These are phyloP conservation scores for Aphidius gifuensis DNA, from an alignment of 1,140 invertebrate species.

Conservation along the genomic window DNA sequence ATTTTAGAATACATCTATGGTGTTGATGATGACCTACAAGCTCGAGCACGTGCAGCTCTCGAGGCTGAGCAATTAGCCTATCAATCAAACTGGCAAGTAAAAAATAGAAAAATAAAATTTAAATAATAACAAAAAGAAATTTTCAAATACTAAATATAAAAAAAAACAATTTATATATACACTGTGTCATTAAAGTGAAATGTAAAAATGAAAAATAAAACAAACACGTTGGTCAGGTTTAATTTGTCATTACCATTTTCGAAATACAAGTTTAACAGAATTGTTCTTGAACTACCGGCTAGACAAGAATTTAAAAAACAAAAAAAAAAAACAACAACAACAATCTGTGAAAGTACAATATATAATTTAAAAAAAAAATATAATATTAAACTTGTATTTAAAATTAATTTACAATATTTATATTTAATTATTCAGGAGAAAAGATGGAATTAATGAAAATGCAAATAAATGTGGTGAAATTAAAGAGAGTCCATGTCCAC, in stretches of 20 bases:
- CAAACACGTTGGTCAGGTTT: not conserved
- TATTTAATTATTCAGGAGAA: constrained; percentile 29
- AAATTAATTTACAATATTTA: constrained; percentile 4
- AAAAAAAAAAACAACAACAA: not conserved
- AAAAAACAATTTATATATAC: not conserved
- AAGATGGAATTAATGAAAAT: constrained; percentile 30
- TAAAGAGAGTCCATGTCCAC: constrained; percentile 61
- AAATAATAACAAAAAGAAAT: not conserved
- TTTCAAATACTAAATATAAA: not conserved
- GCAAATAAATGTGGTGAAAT: constrained; percentile 37
- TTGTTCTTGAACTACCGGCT: constrained; percentile 19
- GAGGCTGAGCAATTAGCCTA: constrained; percentile 48
- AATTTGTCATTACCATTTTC: constrained; percentile 1
- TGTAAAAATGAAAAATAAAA: constrained; percentile 6
- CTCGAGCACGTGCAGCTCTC: constrained; percentile 47
- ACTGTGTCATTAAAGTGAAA: not conserved
- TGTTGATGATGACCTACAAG: constrained; percentile 51
- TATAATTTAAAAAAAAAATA: not conserved
- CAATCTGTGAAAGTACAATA: not conserved
- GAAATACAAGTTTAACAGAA: not conserved
- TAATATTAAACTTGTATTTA: constrained; percentile 5
- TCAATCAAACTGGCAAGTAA: constrained; percentile 43
- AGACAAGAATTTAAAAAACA: constrained; percentile 5
- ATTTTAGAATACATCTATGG: constrained; percentile 51
- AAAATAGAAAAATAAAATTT: constrained; percentile 1